Base-by-base conservation (phyloP, 92 coral and sea anemone species). In the Isaurus tuberculatus region DNA sequence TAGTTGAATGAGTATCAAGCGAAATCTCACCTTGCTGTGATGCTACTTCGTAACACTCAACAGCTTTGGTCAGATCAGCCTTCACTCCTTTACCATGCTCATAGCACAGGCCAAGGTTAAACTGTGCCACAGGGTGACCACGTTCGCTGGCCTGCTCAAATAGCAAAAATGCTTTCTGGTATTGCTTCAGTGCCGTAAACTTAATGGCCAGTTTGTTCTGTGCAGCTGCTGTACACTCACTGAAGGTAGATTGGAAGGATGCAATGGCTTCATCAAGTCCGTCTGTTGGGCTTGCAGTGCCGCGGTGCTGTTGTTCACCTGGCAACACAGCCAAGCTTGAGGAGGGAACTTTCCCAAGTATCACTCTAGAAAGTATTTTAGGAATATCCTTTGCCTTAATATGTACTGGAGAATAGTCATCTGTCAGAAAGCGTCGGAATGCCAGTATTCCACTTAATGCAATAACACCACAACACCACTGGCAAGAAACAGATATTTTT, bases 381-480 rank as follows among this genome's bases (percentile, higher is more conserved):
- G 97, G 97, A 43, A 91, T 68, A 53, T 77, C 77, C 75, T 84
- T 86, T 58, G 86, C 49, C 60, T 93, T 68, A 1, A 93, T 48
- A 33, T 73, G 87, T 60, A 68, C 55, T 65, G 90, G 89, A 67
- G 90, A 78, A 25, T 89, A 87, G 60, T 91, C 92, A 83, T 94
- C 94, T 44, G 86, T 90, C 22, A 92, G 73, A 65, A 92, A 85
- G 75, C 82, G 79, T 72, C 92, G 84, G 34, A 94, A 90, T 32
- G 94, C 92, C 33, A 92, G 86, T 48, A 94, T 86, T 67, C 98
- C 91, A 53, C 97, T 92, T 81, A 94, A 79, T 29, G 98, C 95
- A 23, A 97, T 84, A 0, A 92, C 98, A 31, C 99, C 97, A 75
- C 81, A 81, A 67, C 92, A 94, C 98, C 98, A 97, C 99, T 97